Percentiles rank a stretch among this genome's conserved stretches.
These are phyloP conservation scores for Eledona agricola DNA, from an alignment of 2,888 invertebrate species.

Conservation along the genomic window DNA sequence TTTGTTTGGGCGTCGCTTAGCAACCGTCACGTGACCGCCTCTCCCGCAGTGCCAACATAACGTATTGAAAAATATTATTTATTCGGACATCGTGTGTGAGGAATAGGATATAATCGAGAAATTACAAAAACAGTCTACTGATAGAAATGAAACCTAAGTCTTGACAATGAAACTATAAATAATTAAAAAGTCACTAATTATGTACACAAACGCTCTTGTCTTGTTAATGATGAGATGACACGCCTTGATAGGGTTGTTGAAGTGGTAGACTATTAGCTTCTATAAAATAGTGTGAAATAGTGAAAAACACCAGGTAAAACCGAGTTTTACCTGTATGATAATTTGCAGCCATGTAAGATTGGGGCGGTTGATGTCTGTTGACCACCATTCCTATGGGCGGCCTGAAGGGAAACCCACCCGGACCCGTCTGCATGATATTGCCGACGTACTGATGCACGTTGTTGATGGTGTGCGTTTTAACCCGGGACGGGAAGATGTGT, in stretches of 20 bases:
- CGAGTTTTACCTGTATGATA: conserved; percentile 9
- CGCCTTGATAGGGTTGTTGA: conserved; percentile 22
- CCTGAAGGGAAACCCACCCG: conserved; percentile 12
- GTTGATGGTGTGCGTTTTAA: conserved; percentile 56
- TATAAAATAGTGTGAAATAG: conserved; percentile 9
- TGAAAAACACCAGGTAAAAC: not conserved
- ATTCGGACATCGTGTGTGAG: conserved; percentile 14
- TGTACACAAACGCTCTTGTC: conserved; percentile 15
- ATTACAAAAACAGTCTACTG: conserved; percentile 28
- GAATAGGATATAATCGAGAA: conserved; percentile 15
- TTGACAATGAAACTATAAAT: conserved; percentile 20
- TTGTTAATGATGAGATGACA: conserved; percentile 26
- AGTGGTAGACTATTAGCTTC: conserved; percentile 19
- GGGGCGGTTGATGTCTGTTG: conserved; percentile 22
- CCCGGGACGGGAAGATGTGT: conserved; percentile 64
- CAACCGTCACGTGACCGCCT: conserved; percentile 4
- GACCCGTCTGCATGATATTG: conserved; percentile 12
- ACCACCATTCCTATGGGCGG: conserved; percentile 23
- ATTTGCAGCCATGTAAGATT: conserved; percentile 14
- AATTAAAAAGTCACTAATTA: conserved; percentile 17
- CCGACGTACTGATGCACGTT: conserved; percentile 51
- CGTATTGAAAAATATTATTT: conserved; percentile 31
- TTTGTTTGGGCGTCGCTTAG: conserved; percentile 1
- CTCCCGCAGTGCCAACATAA: not conserved
- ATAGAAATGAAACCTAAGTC: conserved; percentile 17